Base-by-base conservation (phyloP, 2,797 vertebrate species). In the Peromyscus melanophrys region DNA sequence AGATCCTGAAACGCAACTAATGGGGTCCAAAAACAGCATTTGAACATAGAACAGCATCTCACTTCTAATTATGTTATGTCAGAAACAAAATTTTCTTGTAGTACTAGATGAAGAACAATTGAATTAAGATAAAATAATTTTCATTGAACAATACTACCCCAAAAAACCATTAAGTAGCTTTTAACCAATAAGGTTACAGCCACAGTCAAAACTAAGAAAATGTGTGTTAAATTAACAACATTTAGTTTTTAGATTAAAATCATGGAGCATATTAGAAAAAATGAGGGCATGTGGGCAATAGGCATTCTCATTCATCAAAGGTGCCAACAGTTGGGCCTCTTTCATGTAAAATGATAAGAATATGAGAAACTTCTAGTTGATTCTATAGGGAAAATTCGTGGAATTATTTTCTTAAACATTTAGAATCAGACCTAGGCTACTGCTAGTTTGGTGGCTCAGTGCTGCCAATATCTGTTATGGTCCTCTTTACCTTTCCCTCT, bases 371-470 rank as follows among this genome's bases (percentile, higher is more conserved):
- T 69, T 75, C 78, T 23, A 63, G 75, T 57, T 77, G n/a, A 85
- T 94, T 63, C 61, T 91, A 21, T 52, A 85, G 43, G 11, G 27
- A 77, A 59, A 84, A 40, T 90, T 52, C 76, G 25, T 37, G 59
- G 43, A 61, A 34, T 34, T 75, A 86, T 94, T 84, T 94, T 83
- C 69, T 92, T 69, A 75, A n/a, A 57, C 76, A 92, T 82, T 84
- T 81, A 59, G 4, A 92, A 52, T 43, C 76, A 43, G 21, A 96
- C 27, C 17, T 80, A 57, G 43, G 43, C n/a, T 57, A 49, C 34
- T 94, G 31, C 77, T 92, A 67, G 37, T 75, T 90, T 31, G 31
- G 61, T 82, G 49, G 43, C 59, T 86, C 73, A 77, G 11, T 37
- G 29, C 19, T 81, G 55, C 57, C 78, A 8, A 61, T 75, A 31